Percentiles rank a stretch among this genome's conserved stretches.
Evolutionary conservation across 2,797 vertebrate species (phyloP).

Genomic region (Loris lydekkerianus): DNA sequence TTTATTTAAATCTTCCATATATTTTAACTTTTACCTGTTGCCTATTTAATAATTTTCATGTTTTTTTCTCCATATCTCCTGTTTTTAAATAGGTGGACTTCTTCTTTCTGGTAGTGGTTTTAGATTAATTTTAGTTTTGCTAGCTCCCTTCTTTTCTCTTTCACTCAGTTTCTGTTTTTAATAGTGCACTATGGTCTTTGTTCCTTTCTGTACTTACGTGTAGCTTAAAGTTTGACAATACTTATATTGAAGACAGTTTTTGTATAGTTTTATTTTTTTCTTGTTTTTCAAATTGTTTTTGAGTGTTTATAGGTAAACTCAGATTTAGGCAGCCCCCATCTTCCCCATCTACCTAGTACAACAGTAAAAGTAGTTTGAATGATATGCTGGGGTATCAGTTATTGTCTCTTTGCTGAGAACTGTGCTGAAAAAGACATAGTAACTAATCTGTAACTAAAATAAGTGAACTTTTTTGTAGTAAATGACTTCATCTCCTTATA

Average conservation of each 20-base stretch:
- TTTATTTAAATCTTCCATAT: not conserved
- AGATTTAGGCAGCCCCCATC: not conserved
- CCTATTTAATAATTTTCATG: not conserved
- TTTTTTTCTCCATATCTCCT: not conserved
- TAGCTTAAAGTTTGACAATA: not conserved
- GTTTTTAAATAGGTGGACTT: not conserved
- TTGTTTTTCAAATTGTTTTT: not conserved
- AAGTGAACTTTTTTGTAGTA: not conserved
- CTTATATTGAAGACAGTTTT: not conserved
- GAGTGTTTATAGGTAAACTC: not conserved
- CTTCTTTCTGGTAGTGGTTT: not conserved
- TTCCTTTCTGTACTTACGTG: not conserved
- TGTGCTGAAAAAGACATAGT: not conserved
- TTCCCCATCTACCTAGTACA: not conserved
- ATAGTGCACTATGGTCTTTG: not conserved
- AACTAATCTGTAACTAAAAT: not conserved
- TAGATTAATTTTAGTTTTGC: not conserved
- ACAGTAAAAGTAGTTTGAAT: not conserved
- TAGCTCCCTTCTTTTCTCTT: not conserved
- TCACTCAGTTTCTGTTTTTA: not conserved
- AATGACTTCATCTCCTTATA: not conserved
- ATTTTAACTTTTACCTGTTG: not conserved
- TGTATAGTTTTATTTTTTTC: constrained; percentile 5
- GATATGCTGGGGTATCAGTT: not conserved
- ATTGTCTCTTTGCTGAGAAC: not conserved